These are phyloP conservation scores for Lutjanus argentimaculatus DNA, from an alignment of 2,797 vertebrate genomes.

Conservation along the genomic window DNA sequence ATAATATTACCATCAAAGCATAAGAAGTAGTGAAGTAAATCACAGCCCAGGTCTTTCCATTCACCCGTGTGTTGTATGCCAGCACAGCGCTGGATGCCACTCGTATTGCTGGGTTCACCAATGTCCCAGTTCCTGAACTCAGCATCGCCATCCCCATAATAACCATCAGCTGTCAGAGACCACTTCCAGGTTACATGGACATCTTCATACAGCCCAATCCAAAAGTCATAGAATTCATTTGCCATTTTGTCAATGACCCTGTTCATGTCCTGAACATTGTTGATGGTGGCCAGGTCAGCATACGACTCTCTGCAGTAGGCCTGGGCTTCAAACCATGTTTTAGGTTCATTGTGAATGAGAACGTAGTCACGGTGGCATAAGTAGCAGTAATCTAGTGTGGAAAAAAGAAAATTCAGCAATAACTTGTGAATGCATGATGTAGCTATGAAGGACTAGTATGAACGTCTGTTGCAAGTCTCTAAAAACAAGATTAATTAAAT, in stretches of 20 bases:
- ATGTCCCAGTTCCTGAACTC: conserved; percentile 30
- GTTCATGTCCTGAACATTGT: conserved; percentile 7
- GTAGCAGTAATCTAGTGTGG: conserved; percentile 22
- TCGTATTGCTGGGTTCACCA: neutral
- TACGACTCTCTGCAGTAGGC: conserved; percentile 24
- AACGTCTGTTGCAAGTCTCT: too few species aligned
- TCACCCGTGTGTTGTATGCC: conserved; percentile 11
- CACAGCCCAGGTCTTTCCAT: conserved; percentile 33
- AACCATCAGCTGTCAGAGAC: conserved; percentile 2
- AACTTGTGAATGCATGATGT: neutral
- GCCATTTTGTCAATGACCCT: neutral
- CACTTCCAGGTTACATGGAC: conserved; percentile 9
- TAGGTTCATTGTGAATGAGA: conserved; percentile 2
- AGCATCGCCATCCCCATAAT: neutral
- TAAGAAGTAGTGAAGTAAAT: conserved; percentile 13
- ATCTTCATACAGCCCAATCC: conserved; percentile 44
- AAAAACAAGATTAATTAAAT: too few species aligned
- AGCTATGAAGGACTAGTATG: too few species aligned
- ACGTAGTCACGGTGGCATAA: conserved; percentile 8
- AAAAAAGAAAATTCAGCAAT: neutral
- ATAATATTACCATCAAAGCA: conserved; percentile 36
- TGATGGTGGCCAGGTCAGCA: conserved; percentile 34
- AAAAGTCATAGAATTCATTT: neutral
- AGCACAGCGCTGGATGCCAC: neutral
- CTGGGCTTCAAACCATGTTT: conserved; percentile 32